Evolutionary conservation across 1,140 invertebrate species (phyloP).

Genomic region (Eumaeus atala): DNA sequence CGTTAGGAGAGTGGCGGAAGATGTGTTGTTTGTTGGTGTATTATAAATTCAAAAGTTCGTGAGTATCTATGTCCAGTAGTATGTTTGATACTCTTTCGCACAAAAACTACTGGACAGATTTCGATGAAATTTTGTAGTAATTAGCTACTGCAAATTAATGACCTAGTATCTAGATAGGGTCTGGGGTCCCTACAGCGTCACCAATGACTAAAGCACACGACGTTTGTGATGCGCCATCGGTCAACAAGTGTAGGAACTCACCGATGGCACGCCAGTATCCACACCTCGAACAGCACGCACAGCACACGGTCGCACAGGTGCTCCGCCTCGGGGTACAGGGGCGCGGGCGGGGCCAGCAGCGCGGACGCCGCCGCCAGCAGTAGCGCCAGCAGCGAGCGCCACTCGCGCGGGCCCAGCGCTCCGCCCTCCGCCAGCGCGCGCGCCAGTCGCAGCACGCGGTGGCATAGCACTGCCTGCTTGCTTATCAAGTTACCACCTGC

Average conservation of each 20-base stretch:
- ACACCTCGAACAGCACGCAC: slow-evolving; percentile 95
- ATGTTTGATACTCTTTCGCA: no score
- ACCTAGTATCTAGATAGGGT: no score
- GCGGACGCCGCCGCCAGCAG: slow-evolving; percentile 95
- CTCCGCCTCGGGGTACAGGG: slow-evolving; percentile 95
- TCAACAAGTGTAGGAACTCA: slow-evolving; percentile 20
- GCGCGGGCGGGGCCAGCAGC: slow-evolving; percentile 90
- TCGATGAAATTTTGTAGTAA: no score
- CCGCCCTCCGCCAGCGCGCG: slow-evolving; percentile 91
- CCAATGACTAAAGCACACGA: no score
- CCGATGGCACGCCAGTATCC: slow-evolving; percentile 90
- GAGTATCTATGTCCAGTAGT: no score
- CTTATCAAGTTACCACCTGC: slow-evolving; percentile 91
- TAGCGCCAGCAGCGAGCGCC: slow-evolving; percentile 92
- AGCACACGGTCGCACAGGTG: slow-evolving; percentile 95
- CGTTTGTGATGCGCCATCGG: no score
- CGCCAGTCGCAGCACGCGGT: slow-evolving; percentile 92
- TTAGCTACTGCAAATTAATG: no score
- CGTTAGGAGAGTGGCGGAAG: no score
- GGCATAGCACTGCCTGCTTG: slow-evolving; percentile 95
- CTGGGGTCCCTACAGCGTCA: no score
- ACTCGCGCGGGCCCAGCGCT: slow-evolving; percentile 88
- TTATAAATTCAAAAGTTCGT: no score
- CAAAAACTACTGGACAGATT: no score
- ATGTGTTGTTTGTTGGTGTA: no score